Evolutionary conservation across 2,113 vertebrate species (phyloP), one percentile per base, ranked within the genome.

Genomic region (Camelus dromedarius): DNA sequence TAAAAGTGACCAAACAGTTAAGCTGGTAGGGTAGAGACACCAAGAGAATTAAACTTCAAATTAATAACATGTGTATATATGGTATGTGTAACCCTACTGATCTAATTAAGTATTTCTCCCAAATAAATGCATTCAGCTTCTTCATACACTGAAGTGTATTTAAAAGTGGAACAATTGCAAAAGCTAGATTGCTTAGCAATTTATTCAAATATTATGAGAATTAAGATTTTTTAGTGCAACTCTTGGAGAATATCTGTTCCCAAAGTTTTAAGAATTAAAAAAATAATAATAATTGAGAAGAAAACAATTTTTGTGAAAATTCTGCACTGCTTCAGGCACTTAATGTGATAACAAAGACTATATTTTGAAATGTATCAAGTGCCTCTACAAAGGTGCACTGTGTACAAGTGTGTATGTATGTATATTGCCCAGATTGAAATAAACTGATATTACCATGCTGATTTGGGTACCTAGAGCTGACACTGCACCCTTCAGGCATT

Each of bases 401-500:
- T 14, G 89, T 97, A 92, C 92, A 75, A 94, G 28, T 60, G 69
- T 85, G 15, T 20, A 8, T 20, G 4, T 88, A 56, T 24, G 75
- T 91, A 82, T 95, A 35, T 89, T 88, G 79, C 35, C 58, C 28
- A 93, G 48, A 48, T n/a, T 24, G 50, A 98, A 97, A 97, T 92
- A 97, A 98, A 70, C 76, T 97, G 88, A 94, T 95, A 80, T 70
- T 87, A 92, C 96, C 66, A 86, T 96, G 91, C 82, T 97, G 56
- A 87, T 96, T 98, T 70, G 84, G 92, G 80, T 97, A 85, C 96
- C 93, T 96, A n/a, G 77, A 97, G 73, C 66, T 93, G 87, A 93
- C 84, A 85, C 62, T 94, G 83, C 50, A 97, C 93, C 83, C 94
- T 97, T 96, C 89, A 86, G 95, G 97, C 80, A 98, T 98, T 98